Evolutionary conservation across 2,888 invertebrate genomes (phyloP), one percentile per base, ranked within the genome.

Genomic region (Erebia palarica): DNA sequence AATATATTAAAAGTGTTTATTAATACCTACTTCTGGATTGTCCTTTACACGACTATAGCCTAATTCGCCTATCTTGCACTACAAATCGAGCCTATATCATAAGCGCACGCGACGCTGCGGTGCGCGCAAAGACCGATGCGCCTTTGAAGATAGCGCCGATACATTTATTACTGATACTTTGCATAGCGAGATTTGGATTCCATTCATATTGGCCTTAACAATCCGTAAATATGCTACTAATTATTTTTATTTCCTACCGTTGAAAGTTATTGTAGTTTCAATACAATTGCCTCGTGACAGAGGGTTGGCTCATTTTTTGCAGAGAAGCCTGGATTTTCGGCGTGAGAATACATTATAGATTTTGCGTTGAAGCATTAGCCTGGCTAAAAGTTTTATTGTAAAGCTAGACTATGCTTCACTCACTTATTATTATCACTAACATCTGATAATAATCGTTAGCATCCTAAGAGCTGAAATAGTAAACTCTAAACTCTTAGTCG

Each of bases 111-210:
- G 81, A 85, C 87, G 86, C 84, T 82, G 85, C 85, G 83, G 85
- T 78, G 77, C 75, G 72, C 77, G 80, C 83, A 86, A 88, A 87
- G 86, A 80, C 81, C 89, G 91, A 92, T 91, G 84, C 86, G 83
- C 88, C 91, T 92, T 92, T 92, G 91, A 86, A 90, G 91, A 91
- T 91, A 87, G 88, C 91, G 90, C 80, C 89, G 86, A 89, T 89
- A 89, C 92, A 90, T 92, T 91, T 91, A 92, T 91, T 89, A 88
- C 86, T 79, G 78, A 79, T 77, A 76, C 78, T 77, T 87, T 88
- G 88, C 89, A 88, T 89, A 84, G 86, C 84, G 84, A 75, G 77
- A 77, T 78, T 73, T 74, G 73, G 75, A 70, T 67, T 73, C 77
- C 77, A 75, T 77, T 75, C 73, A 75, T 76, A 76, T 75, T 76